These are phyloP conservation scores for Aselliscus stoliczkanus DNA, from an alignment of 2,797 vertebrate species.

Conservation along the genomic window DNA sequence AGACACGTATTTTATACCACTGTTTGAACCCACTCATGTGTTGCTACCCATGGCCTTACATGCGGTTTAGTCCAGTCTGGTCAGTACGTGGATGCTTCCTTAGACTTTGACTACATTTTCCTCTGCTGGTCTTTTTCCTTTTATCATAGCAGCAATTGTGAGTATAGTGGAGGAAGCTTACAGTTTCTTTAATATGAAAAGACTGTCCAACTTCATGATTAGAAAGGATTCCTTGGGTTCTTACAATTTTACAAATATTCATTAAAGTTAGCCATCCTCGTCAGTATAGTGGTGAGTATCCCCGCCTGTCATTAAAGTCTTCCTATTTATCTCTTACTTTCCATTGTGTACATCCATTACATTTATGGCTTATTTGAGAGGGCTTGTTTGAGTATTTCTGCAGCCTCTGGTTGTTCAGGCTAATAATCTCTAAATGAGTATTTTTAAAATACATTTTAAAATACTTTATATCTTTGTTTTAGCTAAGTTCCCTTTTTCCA, in stretches of 20 bases:
- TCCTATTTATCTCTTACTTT: neutral
- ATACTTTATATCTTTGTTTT: constrained; percentile 21
- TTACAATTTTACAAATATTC: neutral
- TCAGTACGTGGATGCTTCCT: neutral
- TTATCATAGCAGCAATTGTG: neutral
- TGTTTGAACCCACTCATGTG: neutral
- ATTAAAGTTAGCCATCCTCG: no score
- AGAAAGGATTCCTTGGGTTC: neutral
- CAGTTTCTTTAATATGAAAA: neutral
- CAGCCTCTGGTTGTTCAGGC: neutral
- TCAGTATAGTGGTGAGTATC: no score
- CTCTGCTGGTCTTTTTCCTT: neutral
- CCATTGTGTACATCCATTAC: neutral
- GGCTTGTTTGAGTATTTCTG: neutral
- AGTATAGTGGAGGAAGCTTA: neutral
- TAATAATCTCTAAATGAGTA: neutral
- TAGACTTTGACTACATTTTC: neutral
- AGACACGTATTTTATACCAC: neutral
- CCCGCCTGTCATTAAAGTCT: neutral
- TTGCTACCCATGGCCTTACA: neutral
- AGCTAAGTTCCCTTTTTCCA: neutral
- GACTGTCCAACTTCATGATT: neutral
- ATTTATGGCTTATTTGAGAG: neutral
- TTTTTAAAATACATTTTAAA: neutral
- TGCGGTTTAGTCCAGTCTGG: neutral